A percentile compares a stretch with the other conserved stretches of the same genome.
Conservation (phyloP, 2,113 vertebrate genomes). For the Nansenia antarctica region DNA sequence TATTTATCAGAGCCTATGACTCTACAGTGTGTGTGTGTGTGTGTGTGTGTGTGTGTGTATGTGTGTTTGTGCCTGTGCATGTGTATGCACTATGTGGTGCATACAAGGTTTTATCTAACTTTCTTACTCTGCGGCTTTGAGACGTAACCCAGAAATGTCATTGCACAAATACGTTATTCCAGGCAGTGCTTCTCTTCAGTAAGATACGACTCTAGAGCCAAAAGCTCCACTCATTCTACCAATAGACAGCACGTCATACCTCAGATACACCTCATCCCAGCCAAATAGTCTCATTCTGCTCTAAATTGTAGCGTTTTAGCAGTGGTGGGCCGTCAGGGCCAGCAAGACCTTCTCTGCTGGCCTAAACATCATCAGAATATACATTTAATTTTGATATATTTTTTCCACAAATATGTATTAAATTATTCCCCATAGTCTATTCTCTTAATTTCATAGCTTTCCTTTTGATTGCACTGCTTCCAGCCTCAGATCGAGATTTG, state of each 20-base stretch:
- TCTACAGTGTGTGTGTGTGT: neutral
- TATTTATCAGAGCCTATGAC: conserved; percentile 17
- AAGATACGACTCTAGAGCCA: conserved; percentile 21
- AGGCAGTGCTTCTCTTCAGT: conserved; percentile 41
- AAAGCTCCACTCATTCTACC: conserved; percentile 37
- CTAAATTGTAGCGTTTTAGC: no score
- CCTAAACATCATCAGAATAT: no score
- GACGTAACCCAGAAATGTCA: conserved; percentile 76
- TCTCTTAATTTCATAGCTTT: no score
- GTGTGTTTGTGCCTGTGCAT: conserved; percentile 15
- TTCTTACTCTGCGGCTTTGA: conserved; percentile 38
- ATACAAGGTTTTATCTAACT: conserved; percentile 16
- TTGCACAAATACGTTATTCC: conserved; percentile 45
- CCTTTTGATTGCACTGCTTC: no score
- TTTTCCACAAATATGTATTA: no score
- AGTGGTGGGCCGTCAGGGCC: no score
- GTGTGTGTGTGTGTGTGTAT: neutral
- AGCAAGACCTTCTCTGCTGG: no score
- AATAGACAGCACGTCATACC: conserved; percentile 21
- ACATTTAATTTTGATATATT: no score
- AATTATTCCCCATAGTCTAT: no score
- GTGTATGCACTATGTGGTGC: conserved; percentile 11
- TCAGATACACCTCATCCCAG: neutral
- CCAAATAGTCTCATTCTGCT: neutral
- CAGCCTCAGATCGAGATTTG: no score